Conservation (phyloP, 2,797 vertebrate species). For the Capromys pilorides region DNA sequence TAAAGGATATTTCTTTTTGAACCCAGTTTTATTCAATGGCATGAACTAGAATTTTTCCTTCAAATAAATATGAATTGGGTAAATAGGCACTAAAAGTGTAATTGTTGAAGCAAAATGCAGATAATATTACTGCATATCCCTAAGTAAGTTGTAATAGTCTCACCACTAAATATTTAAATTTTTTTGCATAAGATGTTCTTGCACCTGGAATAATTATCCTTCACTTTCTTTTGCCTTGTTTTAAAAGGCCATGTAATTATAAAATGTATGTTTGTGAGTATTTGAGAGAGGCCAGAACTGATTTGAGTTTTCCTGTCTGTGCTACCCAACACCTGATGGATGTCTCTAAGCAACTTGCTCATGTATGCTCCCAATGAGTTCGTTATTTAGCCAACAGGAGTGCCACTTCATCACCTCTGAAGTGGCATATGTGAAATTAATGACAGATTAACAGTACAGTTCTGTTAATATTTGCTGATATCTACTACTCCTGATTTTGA, state of each 20-base stretch:
- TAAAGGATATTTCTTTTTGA: background rate
- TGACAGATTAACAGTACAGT: background rate
- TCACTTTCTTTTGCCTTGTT: background rate
- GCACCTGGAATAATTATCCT: conserved; percentile 43
- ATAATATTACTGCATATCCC: background rate
- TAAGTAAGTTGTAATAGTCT: conserved; percentile 41
- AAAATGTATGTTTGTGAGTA: conserved; percentile 42
- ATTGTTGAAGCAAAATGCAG: conserved; percentile 28
- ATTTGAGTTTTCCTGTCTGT: conserved; percentile 52
- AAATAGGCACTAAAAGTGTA: background rate
- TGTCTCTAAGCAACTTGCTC: conserved; percentile 38
- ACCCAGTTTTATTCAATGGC: background rate
- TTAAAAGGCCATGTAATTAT: background rate
- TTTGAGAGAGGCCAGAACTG: background rate
- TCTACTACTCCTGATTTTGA: background rate
- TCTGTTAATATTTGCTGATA: conserved; percentile 3
- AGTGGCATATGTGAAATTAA: conserved; percentile 50
- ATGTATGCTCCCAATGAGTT: conserved; percentile 31
- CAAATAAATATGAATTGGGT: conserved; percentile 24
- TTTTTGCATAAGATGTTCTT: background rate
- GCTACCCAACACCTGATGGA: background rate
- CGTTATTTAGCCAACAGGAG: background rate
- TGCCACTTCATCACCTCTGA: conserved; percentile 6
- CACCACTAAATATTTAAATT: background rate
- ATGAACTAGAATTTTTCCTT: background rate